Conservation (phyloP, 2,888 invertebrate genomes). For the Congeria kusceri region DNA sequence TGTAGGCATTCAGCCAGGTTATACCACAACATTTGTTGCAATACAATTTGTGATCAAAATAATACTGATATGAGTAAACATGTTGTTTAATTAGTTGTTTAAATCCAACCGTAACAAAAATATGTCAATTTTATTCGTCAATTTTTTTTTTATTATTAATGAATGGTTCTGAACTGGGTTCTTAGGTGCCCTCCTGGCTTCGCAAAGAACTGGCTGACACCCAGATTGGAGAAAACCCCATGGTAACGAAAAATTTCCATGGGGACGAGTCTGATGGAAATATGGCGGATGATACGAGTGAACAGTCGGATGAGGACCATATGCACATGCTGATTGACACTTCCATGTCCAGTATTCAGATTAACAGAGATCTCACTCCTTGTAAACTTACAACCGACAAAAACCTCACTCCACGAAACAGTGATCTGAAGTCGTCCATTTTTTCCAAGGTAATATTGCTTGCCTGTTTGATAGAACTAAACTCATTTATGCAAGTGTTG, state of each 20-base stretch:
- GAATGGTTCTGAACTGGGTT: no score
- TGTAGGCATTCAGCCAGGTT: no score
- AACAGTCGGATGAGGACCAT: conserved; percentile 73
- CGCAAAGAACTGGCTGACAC: conserved; percentile 79
- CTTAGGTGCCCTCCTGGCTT: conserved; percentile 83
- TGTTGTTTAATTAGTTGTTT: no score
- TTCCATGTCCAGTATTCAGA: conserved; percentile 82
- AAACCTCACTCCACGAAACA: conserved; percentile 45
- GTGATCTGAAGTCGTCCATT: conserved; percentile 11
- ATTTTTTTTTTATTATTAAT: no score
- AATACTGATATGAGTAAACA: no score
- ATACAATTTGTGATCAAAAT: no score
- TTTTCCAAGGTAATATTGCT: conserved; percentile 21
- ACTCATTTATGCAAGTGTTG: no score
- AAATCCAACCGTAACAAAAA: no score
- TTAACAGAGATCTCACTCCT: conserved; percentile 77
- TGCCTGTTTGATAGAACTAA: no score
- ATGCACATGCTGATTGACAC: conserved; percentile 68
- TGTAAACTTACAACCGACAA: conserved; percentile 50
- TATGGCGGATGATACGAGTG: conserved; percentile 80
- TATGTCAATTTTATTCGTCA: no score
- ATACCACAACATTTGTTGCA: no score
- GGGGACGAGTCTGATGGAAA: conserved; percentile 69
- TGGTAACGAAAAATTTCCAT: conserved; percentile 10
- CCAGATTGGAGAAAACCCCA: conserved; percentile 11